Evolutionary conservation across 2,888 invertebrate species (phyloP), one percentile per base, ranked within the genome.

Genomic region (Cyrtodaria siliqua): DNA sequence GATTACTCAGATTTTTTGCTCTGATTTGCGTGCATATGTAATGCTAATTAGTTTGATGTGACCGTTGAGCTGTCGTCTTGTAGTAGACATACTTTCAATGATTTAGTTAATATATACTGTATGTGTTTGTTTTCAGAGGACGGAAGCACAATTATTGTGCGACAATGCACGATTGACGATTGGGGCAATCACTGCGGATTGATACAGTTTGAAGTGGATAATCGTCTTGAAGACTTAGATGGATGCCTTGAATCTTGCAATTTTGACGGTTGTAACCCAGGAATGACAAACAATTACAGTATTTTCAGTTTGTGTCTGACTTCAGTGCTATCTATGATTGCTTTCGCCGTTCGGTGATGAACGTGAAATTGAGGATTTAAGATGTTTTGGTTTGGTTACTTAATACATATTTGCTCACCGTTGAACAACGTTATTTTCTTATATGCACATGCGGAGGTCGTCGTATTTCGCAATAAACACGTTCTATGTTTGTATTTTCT

Each of bases 121-220:
- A 16, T 24, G 14, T 56, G 29, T n/a, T 12, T 33, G 33, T 33
- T 72, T 87, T 12, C 87, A 91, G 91, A 74, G 67, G 89, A 88
- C 68, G 90, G 90, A 0, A 82, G 87, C 23, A 79, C 75, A 12
- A 87, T 92, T 40, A 56, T 90, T 44, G 88, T 92, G 4, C 85
- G 92, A 12, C 90, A 91, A 55, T 92, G 92, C 79, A 86, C 86
- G 44, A 78, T 86, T 50, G 78, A 74, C 1, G 85, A 91, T 76
- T 91, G 90, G 91, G 91, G 91, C 9, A 87, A 88, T 38, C 87
- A 88, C 72, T 91, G 91, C 75, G 91, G 91, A 4, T 84, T 87
- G 63, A 88, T 91, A 44, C 75, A 82, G 61, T 87, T 89, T 62
- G 83, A 86, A 29, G 82, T 83, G 23, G 84, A 75, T 6, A 44